Conservation (phyloP, 2,113 vertebrate species). For the Rhynchomys soricoides region DNA sequence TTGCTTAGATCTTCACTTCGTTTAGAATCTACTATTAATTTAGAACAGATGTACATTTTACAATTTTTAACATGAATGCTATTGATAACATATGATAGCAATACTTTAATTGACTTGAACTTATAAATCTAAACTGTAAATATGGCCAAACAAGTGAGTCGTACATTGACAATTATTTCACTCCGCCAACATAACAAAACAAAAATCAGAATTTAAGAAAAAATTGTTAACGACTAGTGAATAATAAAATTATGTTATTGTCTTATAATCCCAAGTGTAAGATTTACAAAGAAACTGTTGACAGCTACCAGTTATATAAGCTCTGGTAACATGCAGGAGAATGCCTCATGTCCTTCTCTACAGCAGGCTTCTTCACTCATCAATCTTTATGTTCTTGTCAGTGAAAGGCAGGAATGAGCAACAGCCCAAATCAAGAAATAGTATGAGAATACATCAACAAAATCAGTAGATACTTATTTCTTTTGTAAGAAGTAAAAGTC, state of each 20-base stretch:
- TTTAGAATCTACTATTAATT: slow-evolving; percentile 21
- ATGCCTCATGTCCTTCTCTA: slow-evolving; percentile 44
- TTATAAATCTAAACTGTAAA: slow-evolving; percentile 73
- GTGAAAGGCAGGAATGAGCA: slow-evolving; percentile 60
- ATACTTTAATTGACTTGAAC: not conserved
- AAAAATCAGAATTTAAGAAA: slow-evolving; percentile 38
- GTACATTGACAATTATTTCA: slow-evolving; percentile 21
- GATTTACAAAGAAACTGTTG: slow-evolving; percentile 54
- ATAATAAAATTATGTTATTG: slow-evolving; percentile 82
- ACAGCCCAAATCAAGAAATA: slow-evolving; percentile 77
- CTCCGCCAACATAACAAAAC: slow-evolving; percentile 66
- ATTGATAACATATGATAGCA: slow-evolving; percentile 57
- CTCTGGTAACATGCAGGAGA: slow-evolving; percentile 43
- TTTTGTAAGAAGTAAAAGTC: not conserved
- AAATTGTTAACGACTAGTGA: slow-evolving; percentile 79
- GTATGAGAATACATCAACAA: slow-evolving; percentile 50
- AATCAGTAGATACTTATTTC: not conserved
- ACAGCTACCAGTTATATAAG: not conserved
- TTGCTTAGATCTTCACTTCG: not conserved
- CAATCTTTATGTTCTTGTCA: slow-evolving; percentile 42
- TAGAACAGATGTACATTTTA: slow-evolving; percentile 65
- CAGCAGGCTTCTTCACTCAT: slow-evolving; percentile 42
- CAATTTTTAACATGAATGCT: not conserved
- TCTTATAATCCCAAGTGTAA: slow-evolving; percentile 77
- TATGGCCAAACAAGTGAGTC: slow-evolving; percentile 29